A percentile compares a stretch with the other conserved stretches of the same genome.
phyloP scores from a whole-genome alignment of 2,888 invertebrate species.

The Pterostichus madidus region DNA sequence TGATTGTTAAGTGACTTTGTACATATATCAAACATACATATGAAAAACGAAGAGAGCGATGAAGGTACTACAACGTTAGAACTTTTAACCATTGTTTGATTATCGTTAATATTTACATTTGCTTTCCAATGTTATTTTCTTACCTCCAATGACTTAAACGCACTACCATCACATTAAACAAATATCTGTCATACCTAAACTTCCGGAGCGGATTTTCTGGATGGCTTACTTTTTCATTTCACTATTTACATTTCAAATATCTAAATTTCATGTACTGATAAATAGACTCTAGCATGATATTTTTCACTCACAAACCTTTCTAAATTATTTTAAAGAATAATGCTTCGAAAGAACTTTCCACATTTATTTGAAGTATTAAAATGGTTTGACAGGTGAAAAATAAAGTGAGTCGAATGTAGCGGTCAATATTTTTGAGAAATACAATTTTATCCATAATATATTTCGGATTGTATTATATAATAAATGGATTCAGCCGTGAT shows the following conservation, averaged over 20 bases:
- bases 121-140: neutral
- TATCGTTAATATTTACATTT: constrained; percentile 9
- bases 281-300: too few species aligned
- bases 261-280: too few species aligned
- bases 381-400: too few species aligned
- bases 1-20: constrained; percentile 55
- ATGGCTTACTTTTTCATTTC: neutral
- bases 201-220: constrained; percentile 13
- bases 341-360: too few species aligned
- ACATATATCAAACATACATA: constrained; percentile 29
- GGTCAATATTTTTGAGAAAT: too few species aligned
- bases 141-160: constrained; percentile 3
- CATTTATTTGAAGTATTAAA: too few species aligned
- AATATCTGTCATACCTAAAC: constrained; percentile 20
- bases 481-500: constrained; percentile 19
- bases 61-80: constrained; percentile 55
- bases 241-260: too few species aligned
- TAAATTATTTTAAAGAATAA: too few species aligned
- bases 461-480: constrained; percentile 7
- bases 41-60: constrained; percentile 17
- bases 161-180: neutral
- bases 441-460: neutral
- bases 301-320: too few species aligned
- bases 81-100: constrained; percentile 36
- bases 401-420: too few species aligned